Evolutionary conservation across 2,113 vertebrate species (phyloP).

Genomic region (Brachionichthys hirsutus): DNA sequence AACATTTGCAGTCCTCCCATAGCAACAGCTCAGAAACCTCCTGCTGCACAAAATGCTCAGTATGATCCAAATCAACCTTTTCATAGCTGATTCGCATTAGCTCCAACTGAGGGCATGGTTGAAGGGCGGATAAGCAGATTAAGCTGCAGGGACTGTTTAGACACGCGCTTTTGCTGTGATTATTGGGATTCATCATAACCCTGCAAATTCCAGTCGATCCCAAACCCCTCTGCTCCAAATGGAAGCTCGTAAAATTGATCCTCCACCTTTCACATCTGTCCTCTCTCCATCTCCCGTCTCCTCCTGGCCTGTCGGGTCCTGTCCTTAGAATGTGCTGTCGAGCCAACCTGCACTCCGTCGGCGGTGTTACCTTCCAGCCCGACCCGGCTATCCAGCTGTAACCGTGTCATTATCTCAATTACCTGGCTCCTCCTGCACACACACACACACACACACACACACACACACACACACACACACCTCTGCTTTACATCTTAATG

Average conservation of each 20-base stretch:
- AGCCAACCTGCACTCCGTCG: slow-evolving; percentile 43
- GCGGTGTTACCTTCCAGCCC: slow-evolving; percentile 38
- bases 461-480: background rate
- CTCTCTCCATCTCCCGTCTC: background rate
- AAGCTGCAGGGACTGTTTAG: background rate
- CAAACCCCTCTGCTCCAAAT: background rate
- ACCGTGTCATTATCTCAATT: slow-evolving; percentile 71
- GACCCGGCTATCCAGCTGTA: slow-evolving; percentile 47
- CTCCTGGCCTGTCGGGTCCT: slow-evolving; percentile 63
- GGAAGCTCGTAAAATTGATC: background rate
- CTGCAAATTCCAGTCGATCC: background rate
- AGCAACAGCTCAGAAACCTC: background rate
- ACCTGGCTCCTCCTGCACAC: slow-evolving; percentile 44
- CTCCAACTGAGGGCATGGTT: background rate
- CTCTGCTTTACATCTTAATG: too few species aligned
- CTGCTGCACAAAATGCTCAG: background rate
- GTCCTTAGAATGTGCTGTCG: slow-evolving; percentile 49
- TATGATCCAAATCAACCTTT: background rate
- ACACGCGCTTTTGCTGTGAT: background rate
- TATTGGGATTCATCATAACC: background rate
- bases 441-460: slow-evolving; percentile 10
- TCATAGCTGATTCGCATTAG: background rate
- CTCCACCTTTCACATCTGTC: slow-evolving; percentile 23
- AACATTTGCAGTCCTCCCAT: background rate
- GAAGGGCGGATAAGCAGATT: background rate